Percentiles rank a stretch among this genome's conserved stretches.
Conservation (phyloP, 2,888 invertebrate genomes). For the Epinotia nisella region DNA sequence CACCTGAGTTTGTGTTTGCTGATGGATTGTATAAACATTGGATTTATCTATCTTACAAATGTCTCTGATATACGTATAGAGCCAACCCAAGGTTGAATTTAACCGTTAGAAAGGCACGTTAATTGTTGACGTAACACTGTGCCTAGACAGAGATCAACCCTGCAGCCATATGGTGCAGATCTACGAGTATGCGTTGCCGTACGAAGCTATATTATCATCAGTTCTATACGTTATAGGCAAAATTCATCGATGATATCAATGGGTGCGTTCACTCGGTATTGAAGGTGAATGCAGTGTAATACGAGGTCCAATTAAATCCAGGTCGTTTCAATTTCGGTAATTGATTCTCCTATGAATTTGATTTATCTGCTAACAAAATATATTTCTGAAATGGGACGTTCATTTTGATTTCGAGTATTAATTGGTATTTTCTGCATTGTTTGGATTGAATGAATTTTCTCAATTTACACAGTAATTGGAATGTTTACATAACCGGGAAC, state of each 20-base stretch:
- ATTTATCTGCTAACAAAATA: conserved; percentile 30
- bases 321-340: conserved; percentile 35
- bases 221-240: background rate
- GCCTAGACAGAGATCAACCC: no score
- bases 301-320: conserved; percentile 33
- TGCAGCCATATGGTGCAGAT: no score
- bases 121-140: no score
- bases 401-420: background rate
- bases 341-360: conserved; percentile 31
- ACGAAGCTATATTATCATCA: no score
- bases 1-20: no score
- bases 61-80: no score
- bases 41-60: no score
- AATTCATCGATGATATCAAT: conserved; percentile 10
- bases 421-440: conserved; percentile 16
- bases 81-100: no score
- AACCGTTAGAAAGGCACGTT: no score
- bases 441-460: background rate
- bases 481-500: background rate
- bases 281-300: conserved; percentile 2
- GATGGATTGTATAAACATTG: no score
- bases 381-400: conserved; percentile 6
- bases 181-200: no score
- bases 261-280: background rate
- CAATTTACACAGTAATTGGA: conserved; percentile 5